Percentiles rank a stretch among this genome's conserved stretches.
Evolutionary conservation across 2,113 vertebrate genomes (phyloP).

Genomic region (Odocoileus virginianus): DNA sequence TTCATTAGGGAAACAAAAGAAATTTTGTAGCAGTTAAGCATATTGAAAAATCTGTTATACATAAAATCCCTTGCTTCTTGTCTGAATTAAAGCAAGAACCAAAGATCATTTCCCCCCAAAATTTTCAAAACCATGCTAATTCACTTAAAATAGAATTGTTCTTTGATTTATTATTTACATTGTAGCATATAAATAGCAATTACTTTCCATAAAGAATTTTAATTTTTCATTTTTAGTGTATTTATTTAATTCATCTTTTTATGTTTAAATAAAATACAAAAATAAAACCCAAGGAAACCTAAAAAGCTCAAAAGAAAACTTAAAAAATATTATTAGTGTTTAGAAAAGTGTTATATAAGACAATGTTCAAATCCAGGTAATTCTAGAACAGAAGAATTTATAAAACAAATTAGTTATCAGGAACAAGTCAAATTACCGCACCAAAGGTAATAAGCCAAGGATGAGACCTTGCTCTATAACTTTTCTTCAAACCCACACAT

Average conservation of each 20-base stretch:
- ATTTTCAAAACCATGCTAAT: background rate
- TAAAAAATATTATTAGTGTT: background rate
- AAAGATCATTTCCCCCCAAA: background rate
- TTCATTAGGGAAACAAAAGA: slow-evolving; percentile 64
- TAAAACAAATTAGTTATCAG: background rate
- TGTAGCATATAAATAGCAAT: background rate
- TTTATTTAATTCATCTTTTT: slow-evolving; percentile 22
- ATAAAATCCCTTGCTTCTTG: slow-evolving; percentile 13
- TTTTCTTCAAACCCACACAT: background rate
- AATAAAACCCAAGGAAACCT: background rate
- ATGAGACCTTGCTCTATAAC: background rate
- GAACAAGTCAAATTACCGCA: background rate
- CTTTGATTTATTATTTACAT: background rate
- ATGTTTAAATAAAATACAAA: background rate
- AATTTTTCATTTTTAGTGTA: background rate
- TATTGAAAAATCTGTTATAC: slow-evolving; percentile 25
- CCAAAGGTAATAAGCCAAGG: background rate
- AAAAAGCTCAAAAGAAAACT: background rate
- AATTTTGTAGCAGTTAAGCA: slow-evolving; percentile 47
- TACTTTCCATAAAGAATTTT: background rate
- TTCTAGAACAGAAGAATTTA: background rate
- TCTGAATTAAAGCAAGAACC: slow-evolving; percentile 24
- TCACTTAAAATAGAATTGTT: background rate
- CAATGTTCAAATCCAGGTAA: slow-evolving; percentile 14
- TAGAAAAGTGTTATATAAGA: background rate